phyloP scores from a whole-genome alignment of 2,113 vertebrate species.

The Ptilorrhoa leucosticta region DNA sequence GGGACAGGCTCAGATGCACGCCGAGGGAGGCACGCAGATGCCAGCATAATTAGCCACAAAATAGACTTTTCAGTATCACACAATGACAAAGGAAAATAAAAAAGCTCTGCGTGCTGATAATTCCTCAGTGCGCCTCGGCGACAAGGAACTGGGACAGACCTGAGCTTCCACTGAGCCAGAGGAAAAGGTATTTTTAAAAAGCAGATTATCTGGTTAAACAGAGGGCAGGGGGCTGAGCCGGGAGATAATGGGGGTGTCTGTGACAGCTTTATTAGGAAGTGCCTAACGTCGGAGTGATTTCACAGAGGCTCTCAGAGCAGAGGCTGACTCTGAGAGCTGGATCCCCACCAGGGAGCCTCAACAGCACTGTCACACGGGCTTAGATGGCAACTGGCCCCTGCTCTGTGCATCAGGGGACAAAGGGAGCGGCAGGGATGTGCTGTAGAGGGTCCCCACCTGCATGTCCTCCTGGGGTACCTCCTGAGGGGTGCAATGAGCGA shows the following conservation, averaged over 20 bases:
- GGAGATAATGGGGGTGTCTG: conserved; percentile 49
- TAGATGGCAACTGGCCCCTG: neutral
- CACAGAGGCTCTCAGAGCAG: neutral
- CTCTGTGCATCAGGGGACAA: neutral
- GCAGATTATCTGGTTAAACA: conserved; percentile 71
- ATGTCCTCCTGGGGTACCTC: neutral
- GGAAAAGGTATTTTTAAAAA: conserved; percentile 64
- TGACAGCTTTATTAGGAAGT: conserved; percentile 69
- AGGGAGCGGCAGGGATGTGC: neutral
- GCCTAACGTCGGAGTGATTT: conserved; percentile 53
- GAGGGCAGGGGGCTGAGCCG: conserved; percentile 59
- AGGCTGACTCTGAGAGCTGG: neutral
- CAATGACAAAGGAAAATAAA: conserved; percentile 27
- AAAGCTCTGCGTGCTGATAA: conserved; percentile 2
- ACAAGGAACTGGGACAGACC: conserved; percentile 51
- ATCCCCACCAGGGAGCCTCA: neutral
- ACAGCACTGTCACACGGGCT: neutral
- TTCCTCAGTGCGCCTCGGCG: neutral
- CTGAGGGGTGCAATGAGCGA: neutral
- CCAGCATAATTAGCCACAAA: conserved; percentile 56
- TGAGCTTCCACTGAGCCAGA: conserved; percentile 41
- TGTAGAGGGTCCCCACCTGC: neutral
- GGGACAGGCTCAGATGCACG: neutral
- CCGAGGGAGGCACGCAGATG: conserved; percentile 23
- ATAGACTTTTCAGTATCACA: conserved; percentile 32